A percentile compares a stretch with the other conserved stretches of the same genome.
Evolutionary conservation across 2,888 invertebrate genomes (phyloP).

Genomic region (Abrostola tripartita): DNA sequence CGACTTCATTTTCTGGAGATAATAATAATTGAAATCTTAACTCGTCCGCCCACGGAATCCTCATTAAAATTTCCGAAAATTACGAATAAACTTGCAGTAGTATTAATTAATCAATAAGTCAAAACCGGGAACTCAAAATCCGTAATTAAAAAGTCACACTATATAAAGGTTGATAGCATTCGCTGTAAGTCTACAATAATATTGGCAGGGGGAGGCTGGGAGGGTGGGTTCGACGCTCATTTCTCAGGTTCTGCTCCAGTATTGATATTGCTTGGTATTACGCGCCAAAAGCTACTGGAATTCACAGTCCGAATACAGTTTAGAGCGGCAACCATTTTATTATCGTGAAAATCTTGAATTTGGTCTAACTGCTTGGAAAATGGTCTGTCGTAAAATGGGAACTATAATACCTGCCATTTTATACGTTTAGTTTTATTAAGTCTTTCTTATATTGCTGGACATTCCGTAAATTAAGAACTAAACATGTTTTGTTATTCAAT

Average conservation of each 20-base stretch:
- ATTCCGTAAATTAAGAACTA: too few relatives aligned
- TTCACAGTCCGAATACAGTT: conserved; percentile 55
- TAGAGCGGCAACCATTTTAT: conserved; percentile 20
- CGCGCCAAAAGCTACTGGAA: conserved; percentile 83
- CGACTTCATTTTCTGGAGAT: too few relatives aligned
- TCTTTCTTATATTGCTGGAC: conserved; percentile 3
- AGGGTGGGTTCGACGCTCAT: conserved; percentile 72
- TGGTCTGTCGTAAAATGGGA: not conserved
- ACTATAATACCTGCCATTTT: not conserved
- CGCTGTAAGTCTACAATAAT: conserved; percentile 67
- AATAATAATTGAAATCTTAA: too few relatives aligned
- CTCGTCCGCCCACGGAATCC: too few relatives aligned
- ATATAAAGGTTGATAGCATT: conserved; percentile 21
- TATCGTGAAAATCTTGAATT: not conserved
- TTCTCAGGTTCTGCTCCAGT: conserved; percentile 86
- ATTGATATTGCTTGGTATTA: conserved; percentile 88
- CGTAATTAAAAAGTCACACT: conserved; percentile 26
- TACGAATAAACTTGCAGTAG: too few relatives aligned
- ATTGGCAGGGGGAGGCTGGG: conserved; percentile 55
- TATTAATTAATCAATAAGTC: not conserved
- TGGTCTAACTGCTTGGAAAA: not conserved
- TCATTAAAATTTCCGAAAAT: too few relatives aligned
- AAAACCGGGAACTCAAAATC: conserved; percentile 1
- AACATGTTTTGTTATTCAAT: too few relatives aligned
- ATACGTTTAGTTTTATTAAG: conserved; percentile 23